Evolutionary conservation across 2,113 vertebrate genomes (phyloP).

Genomic region (Eulemur rufifrons): DNA sequence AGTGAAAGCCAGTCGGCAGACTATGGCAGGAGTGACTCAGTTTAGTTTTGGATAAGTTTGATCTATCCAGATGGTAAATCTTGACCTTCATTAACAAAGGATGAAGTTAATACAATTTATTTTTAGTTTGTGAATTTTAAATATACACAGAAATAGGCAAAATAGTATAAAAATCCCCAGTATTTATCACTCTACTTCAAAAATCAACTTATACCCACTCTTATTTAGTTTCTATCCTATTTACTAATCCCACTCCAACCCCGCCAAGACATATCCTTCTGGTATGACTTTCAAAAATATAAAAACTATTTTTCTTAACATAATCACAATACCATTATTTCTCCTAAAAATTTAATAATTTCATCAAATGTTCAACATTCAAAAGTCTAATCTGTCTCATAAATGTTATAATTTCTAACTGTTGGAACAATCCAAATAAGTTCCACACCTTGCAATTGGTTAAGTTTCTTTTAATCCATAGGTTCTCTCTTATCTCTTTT

Average conservation of each 20-base stretch:
- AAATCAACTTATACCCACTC: not conserved
- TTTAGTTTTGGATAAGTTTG: not conserved
- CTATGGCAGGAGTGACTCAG: not conserved
- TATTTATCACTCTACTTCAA: not conserved
- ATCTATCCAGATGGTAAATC: not conserved
- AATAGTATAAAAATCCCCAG: not conserved
- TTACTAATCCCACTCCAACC: not conserved
- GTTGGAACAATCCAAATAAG: not conserved
- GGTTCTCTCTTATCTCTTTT: not conserved
- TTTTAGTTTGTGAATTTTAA: not conserved
- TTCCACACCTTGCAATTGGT: not conserved
- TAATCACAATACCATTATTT: not conserved
- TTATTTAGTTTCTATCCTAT: not conserved
- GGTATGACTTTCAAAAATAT: not conserved
- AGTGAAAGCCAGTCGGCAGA: not conserved
- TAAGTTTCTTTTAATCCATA: not conserved
- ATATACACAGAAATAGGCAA: not conserved
- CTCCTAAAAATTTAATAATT: not conserved
- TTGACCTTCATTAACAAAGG: not conserved
- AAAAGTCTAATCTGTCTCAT: not conserved
- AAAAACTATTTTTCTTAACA: not conserved
- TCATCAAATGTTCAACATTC: not conserved
- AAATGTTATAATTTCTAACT: not conserved
- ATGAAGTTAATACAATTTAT: not conserved
- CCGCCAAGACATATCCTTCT: not conserved